Base-by-base conservation (phyloP, 2,888 invertebrate species). In the Acanthopleura granulata region DNA sequence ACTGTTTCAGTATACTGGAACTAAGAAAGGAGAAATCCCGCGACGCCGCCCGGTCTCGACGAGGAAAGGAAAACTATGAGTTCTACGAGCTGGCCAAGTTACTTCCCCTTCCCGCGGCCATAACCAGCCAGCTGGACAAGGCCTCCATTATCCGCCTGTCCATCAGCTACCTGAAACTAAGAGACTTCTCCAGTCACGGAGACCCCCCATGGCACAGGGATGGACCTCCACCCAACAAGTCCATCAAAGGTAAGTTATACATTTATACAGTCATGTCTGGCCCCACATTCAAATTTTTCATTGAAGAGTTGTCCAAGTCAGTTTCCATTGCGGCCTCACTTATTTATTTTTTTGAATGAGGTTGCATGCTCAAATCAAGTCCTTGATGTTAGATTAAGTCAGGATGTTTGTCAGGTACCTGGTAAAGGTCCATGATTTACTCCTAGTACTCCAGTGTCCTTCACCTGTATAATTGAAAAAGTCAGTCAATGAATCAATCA, bases 21-120 rank as follows among this genome's bases (percentile, higher is more conserved):
- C 78, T 90, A 40, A 80, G 90, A 49, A 98, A 98, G 93, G 98
- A 98, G 91, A 98, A 98, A 92, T 98, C 98, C 88, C 97, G 98
- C 91, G 98, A 98, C 92, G 98, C 98, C 70, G 98, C 98, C 74
- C 93, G 98, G 82, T 96, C 95, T 80, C 92, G 98, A 84, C 93
- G 98, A 83, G 97, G 98, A 92, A 98, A 96, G 91, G 98, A 99
- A 92, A 99, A 98, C 92, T 95, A 96, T 0, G 98, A 98, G 92
- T 98, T 98, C 91, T 92, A 95, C 81, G 98, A 98, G 92, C 93
- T 99, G 89, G 97, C 96, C 72, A 97, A 97, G 91, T 93, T 98
- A 78, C 92, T 99, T 81, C 98, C 98, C 0, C 93, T 99, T 73
- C 98, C 98, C 1, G 94, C 95, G 40, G 96, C 97, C 80, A 97